Evolutionary conservation across 2,888 invertebrate genomes (phyloP), one percentile per base, ranked within the genome.

Genomic region (Frankliniella intonsa): DNA sequence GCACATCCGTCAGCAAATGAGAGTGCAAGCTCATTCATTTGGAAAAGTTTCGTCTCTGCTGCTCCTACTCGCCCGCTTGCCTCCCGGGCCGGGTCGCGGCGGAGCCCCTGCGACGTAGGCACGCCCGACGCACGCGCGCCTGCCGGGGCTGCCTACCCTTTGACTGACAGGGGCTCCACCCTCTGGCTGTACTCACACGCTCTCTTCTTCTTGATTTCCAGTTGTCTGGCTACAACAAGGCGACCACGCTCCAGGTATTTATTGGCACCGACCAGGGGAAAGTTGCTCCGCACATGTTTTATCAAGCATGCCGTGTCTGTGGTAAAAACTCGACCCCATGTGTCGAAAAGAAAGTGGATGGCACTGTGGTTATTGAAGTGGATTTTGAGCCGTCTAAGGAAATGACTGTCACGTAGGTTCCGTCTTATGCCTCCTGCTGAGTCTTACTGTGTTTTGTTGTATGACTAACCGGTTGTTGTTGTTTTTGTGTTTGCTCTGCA

Each of bases 281-380:
- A 83, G 95, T 96, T 11, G 93, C 94, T 10, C 98, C 98, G 0
- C 98, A 98, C 88, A 97, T 98, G 93, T 98, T 98, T 89, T 98
- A 98, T 89, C 97, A 98, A 88, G 97, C 98, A 3, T 98, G 98
- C 87, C 94, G 96, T 84, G 98, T 98, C 0, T 95, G 95, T 83
- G 98, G 98, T 9, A 98, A 98, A 89, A 98, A 97, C 88, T 97
- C 97, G 14, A 97, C 97, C 1, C 95, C 95, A 0, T 97, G 97
- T 89, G 90, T 92, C 84, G 97, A 97, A 88, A 92, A 93, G 85
- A 96, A 96, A 87, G 92, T 97, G 82, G 97, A 97, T 85, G 97
- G 97, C n/a, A 98, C 97, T 1, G 94, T 95, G 85, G 93, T 97
- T 83, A 97, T 98, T 84, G 97, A 97, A 89, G 93, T 98, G 83